A percentile compares a stretch with the other conserved stretches of the same genome.
These are phyloP conservation scores for roundworm (Caenorhabditis elegans) DNA, from an alignment of 1,140 invertebrate genomes.

Conservation along the genomic window DNA sequence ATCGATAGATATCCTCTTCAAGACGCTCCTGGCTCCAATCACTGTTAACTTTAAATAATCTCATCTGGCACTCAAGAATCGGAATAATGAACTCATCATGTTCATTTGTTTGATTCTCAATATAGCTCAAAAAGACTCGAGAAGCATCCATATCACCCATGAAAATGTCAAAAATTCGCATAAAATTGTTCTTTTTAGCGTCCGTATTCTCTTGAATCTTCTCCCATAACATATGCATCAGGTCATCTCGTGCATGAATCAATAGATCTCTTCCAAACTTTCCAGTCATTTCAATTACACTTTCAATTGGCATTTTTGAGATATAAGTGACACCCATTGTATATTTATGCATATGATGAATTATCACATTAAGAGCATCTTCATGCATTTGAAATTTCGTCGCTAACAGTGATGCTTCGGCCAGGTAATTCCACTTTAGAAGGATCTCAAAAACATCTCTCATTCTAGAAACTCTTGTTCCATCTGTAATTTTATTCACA, in stretches of 20 bases:
- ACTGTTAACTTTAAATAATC: background rate
- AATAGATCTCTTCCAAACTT: conserved; percentile 5
- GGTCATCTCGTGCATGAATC: background rate
- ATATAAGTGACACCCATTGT: background rate
- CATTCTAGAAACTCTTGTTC: background rate
- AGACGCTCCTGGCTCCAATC: background rate
- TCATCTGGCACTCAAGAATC: background rate
- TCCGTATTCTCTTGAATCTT: conserved; percentile 6
- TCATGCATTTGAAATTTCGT: conserved; percentile 23
- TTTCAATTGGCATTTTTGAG: background rate
- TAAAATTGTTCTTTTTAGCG: background rate
- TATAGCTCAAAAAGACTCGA: background rate
- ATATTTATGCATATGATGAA: conserved; percentile 11
- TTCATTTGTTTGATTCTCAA: background rate
- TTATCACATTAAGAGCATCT: background rate
- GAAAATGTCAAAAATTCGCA: background rate
- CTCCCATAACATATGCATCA: conserved; percentile 4
- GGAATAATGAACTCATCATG: background rate
- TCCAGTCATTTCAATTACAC: conserved; percentile 22
- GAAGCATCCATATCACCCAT: conserved; percentile 5
- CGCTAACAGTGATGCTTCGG: background rate
- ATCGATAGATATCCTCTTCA: background rate
- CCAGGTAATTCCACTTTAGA: background rate
- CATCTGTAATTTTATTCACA: conserved; percentile 46
- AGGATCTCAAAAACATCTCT: conserved; percentile 7